Evolutionary conservation across 2,113 vertebrate genomes (phyloP), one percentile per base, ranked within the genome.

Genomic region (Clarias macrocephalus): DNA sequence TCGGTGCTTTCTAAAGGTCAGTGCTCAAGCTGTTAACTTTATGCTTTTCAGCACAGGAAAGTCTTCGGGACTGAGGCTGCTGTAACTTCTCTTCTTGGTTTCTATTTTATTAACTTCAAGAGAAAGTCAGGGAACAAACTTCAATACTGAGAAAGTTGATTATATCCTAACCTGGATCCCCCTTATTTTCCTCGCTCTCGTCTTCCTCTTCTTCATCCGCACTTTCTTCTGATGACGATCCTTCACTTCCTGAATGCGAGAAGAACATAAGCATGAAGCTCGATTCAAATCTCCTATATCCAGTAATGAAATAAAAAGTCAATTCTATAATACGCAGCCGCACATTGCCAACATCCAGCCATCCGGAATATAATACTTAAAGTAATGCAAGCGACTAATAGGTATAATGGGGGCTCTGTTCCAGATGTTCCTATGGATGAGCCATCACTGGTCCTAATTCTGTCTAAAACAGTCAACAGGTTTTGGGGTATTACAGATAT

Each of bases 211-310:
- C 89, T 59, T 89, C 88, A 18, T 91, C 86, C 2, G 95, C 94
- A 88, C 93, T 94, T 13, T 93, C 94, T 21, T 94, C 95, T 0
- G 90, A 86, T 52, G 93, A 94, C 0, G 92, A 90, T 21, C 88
- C 94, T 2, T 91, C n/a, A 33, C 89, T 91, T 10, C 94, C 93
- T 95, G 73, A 85, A 85, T 57, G 84, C 59, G 76, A 81, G 42
- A 84, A 84, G 21, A 75, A 81, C 23, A 73, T 9, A 76, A 77
- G 13, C 37, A 23, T 9, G 1, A 13, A 48, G 3, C 70, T 42
- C 9, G 16, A 59, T 59, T 59, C 18, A 59, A 33, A 33, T 13
- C 21, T 23, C 19, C 11, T 42, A 48, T 48, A 7, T 48, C 5
- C 42, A 48, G 42, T 7, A 48, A 48, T 48, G 42, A 7, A 48